Conservation (phyloP, 2,113 vertebrate species). For the Hyla sarda region DNA sequence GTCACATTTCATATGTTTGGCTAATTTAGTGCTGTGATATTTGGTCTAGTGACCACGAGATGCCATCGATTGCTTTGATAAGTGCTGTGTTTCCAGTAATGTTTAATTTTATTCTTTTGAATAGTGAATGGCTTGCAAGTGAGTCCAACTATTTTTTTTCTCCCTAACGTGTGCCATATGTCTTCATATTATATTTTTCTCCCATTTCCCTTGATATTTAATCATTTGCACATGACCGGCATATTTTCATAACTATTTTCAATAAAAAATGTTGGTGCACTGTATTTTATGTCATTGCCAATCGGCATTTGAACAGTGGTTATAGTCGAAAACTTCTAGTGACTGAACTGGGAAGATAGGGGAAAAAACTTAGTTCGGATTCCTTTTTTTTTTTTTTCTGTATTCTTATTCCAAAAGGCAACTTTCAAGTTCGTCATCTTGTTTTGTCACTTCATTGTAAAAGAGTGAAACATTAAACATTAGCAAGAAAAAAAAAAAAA, state of each 20-base stretch:
- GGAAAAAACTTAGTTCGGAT: not conserved
- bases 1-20: not conserved
- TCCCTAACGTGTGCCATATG: slow-evolving; percentile 44
- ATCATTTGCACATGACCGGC: slow-evolving; percentile 53
- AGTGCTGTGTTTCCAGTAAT: not conserved
- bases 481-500: not conserved
- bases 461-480: not conserved
- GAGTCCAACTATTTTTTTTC: slow-evolving; percentile 40
- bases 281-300: slow-evolving; percentile 42
- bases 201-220: slow-evolving; percentile 42
- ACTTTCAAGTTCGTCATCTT: not conserved
- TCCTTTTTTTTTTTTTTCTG: not conserved
- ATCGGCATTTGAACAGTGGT: not conserved
- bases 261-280: slow-evolving; percentile 32
- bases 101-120: not conserved
- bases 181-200: slow-evolving; percentile 6
- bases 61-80: not conserved
- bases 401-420: not conserved
- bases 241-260: slow-evolving; percentile 44
- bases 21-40: not conserved
- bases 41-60: not conserved
- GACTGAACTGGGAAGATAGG: slow-evolving; percentile 20
- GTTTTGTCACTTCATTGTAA: not conserved
- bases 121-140: slow-evolving; percentile 17
- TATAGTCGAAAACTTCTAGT: slow-evolving; percentile 14